Evolutionary conservation across 1,140 invertebrate species (phyloP).

Genomic region (Neodiprion pinetum): DNA sequence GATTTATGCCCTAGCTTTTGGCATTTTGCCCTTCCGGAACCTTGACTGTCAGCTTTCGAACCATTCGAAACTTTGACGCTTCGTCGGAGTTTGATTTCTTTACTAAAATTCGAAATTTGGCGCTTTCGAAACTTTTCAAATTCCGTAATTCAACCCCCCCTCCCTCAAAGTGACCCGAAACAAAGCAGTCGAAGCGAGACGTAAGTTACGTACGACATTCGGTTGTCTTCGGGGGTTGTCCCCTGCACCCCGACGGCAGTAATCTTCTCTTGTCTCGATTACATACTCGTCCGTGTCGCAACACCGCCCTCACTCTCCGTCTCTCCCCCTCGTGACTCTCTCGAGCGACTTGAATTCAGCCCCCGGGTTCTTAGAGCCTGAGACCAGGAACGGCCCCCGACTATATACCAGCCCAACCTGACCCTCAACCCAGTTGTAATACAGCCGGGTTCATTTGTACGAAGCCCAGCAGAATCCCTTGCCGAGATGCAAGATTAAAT

Average conservation of each 20-base stretch:
- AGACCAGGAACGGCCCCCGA: neutral
- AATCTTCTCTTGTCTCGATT: constrained; percentile 5
- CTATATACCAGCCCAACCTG: neutral
- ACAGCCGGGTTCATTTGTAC: constrained; percentile 1
- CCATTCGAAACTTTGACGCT: too few relatives aligned
- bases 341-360: neutral
- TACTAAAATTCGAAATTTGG: too few relatives aligned
- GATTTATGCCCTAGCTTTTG: too few relatives aligned
- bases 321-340: neutral
- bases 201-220: too few relatives aligned
- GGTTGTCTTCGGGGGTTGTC: too few relatives aligned
- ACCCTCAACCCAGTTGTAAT: constrained; percentile 5
- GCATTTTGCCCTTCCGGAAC: too few relatives aligned
- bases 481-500: constrained; percentile 5
- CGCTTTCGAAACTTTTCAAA: too few relatives aligned
- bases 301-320: neutral
- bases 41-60: too few relatives aligned
- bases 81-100: too few relatives aligned
- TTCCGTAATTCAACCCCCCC: too few relatives aligned
- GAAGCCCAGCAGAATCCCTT: neutral
- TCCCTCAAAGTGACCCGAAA: too few relatives aligned
- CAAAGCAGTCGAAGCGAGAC: too few relatives aligned
- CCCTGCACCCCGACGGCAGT: neutral
- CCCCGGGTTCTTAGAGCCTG: neutral
- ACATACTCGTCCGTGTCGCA: constrained; percentile 1